Evolutionary conservation across 2,113 vertebrate species (phyloP).

Genomic region (Channa maculata): DNA sequence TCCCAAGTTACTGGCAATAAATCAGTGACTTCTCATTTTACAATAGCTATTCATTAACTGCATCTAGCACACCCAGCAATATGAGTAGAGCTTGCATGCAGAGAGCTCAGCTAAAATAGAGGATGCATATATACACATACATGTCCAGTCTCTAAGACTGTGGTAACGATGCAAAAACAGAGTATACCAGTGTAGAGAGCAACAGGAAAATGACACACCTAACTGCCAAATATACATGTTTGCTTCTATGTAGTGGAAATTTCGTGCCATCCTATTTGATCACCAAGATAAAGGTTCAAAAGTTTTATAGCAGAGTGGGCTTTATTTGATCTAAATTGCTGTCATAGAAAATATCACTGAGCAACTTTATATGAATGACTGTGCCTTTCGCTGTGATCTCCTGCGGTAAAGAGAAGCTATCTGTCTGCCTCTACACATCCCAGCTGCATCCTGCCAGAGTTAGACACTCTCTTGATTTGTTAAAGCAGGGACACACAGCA

Average conservation of each 20-base stretch:
- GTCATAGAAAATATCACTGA: constrained; percentile 15
- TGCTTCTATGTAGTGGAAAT: background rate
- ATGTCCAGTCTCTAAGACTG: no score
- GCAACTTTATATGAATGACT: constrained; percentile 6
- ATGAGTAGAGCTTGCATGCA: constrained; percentile 10
- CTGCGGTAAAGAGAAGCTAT: constrained; percentile 31
- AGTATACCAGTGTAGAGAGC: background rate
- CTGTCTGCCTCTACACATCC: constrained; percentile 30
- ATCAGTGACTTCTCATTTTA: constrained; percentile 37
- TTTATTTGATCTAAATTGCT: constrained; percentile 1
- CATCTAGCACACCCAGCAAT: constrained; percentile 15
- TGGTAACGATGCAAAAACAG: background rate
- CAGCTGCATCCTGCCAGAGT: constrained; percentile 15
- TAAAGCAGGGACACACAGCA: constrained; percentile 36
- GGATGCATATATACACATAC: background rate
- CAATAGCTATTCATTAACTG: constrained; percentile 21
- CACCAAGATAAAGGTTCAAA: background rate
- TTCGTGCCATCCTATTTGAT: constrained; percentile 6
- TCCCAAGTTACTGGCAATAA: constrained; percentile 18
- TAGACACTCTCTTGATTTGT: constrained; percentile 9
- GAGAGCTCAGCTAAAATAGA: background rate
- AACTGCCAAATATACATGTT: constrained; percentile 3
- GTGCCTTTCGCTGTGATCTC: constrained; percentile 46
- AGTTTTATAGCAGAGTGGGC: constrained; percentile 10
- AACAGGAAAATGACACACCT: background rate